A percentile compares a stretch with the other conserved stretches of the same genome.
Conservation (phyloP, 2,113 vertebrate genomes). For the Cottus gobio region DNA sequence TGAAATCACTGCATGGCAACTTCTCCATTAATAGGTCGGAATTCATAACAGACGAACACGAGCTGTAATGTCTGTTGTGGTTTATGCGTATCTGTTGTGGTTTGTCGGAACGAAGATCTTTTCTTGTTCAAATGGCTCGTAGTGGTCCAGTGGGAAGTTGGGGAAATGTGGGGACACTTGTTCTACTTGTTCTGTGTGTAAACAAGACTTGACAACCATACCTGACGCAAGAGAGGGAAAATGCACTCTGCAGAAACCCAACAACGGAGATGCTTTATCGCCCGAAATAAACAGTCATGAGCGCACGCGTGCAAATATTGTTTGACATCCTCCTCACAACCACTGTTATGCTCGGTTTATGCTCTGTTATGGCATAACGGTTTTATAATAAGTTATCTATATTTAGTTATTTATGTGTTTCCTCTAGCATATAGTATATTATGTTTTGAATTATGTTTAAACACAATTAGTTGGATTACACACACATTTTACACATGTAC, state of each 20-base stretch:
- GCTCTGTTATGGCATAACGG: neutral
- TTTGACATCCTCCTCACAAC: constrained; percentile 13
- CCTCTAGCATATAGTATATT: neutral
- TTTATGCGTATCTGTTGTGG: constrained; percentile 45
- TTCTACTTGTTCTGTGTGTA: constrained; percentile 64
- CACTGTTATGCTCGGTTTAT: neutral
- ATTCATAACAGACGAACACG: constrained; percentile 57
- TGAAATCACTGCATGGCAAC: constrained; percentile 36
- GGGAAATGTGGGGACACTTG: constrained; percentile 61
- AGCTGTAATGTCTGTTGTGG: constrained; percentile 52
- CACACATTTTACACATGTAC: constrained; percentile 36
- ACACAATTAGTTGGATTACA: constrained; percentile 2
- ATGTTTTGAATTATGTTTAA: neutral
- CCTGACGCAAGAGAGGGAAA: constrained; percentile 49
- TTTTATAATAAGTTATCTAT: neutral
- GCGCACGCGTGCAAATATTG: constrained; percentile 25
- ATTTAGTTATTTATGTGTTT: neutral
- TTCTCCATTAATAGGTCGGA: constrained; percentile 54
- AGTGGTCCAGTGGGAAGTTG: constrained; percentile 55
- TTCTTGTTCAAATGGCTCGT: constrained; percentile 46
- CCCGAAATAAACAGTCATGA: constrained; percentile 35
- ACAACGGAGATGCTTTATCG: constrained; percentile 28
- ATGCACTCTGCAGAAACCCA: constrained; percentile 16
- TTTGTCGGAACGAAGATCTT: constrained; percentile 39
- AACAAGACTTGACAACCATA: constrained; percentile 60